Conservation (phyloP, 2,797 vertebrate species). For the Mycteria americana region DNA sequence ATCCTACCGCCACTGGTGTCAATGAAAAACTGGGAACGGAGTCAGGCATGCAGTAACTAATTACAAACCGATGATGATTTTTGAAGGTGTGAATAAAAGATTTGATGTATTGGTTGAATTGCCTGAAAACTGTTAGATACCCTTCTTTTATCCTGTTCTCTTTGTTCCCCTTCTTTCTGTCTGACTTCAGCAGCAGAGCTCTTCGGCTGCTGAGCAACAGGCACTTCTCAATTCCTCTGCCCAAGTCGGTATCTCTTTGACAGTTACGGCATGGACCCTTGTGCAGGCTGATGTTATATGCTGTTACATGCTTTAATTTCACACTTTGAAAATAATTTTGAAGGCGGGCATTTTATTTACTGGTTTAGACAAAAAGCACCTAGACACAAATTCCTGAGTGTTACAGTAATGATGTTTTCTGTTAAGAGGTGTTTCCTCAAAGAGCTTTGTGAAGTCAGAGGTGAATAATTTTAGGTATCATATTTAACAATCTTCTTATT, state of each 20-base stretch:
- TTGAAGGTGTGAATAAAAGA: conserved; percentile 5
- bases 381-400: not conserved
- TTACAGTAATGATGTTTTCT: not conserved
- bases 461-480: conserved; percentile 8
- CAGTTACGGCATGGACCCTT: not conserved
- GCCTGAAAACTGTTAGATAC: not conserved
- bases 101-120: not conserved
- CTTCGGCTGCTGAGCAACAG: not conserved
- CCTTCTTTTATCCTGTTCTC: not conserved
- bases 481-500: not conserved
- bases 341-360: not conserved
- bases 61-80: conserved; percentile 3
- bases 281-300: not conserved
- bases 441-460: not conserved
- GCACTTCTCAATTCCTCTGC: not conserved
- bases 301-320: not conserved
- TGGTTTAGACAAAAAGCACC: not conserved
- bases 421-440: not conserved
- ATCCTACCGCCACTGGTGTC: not conserved
- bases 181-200: not conserved
- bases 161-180: not conserved
- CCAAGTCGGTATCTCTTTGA: not conserved
- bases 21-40: not conserved
- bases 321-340: not conserved
- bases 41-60: not conserved